Conservation (phyloP, 2,888 invertebrate species). For the Drosophila phalerata region DNA sequence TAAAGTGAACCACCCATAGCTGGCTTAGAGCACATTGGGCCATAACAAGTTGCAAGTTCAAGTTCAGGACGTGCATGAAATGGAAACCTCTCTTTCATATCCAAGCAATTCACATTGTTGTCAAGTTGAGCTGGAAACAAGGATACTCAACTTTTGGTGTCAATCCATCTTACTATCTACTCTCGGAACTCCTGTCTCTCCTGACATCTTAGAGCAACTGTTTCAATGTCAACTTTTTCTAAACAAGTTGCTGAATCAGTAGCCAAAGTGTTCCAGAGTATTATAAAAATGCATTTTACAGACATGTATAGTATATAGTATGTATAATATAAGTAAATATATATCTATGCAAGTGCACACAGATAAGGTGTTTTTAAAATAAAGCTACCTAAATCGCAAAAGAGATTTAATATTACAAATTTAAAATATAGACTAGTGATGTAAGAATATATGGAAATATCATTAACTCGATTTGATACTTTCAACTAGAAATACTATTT, state of each 20-base stretch:
- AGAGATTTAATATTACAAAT: too few species aligned
- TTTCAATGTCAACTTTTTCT: constrained; percentile 5
- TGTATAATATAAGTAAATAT: neutral
- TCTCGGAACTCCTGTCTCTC: neutral
- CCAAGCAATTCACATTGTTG: constrained; percentile 12
- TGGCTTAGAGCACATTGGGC: constrained; percentile 39
- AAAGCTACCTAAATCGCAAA: too few species aligned
- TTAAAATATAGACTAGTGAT: too few species aligned
- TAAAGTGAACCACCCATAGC: constrained; percentile 32
- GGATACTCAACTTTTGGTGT: constrained; percentile 7
- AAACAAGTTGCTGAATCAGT: neutral
- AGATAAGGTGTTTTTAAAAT: too few species aligned
- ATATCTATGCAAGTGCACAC: neutral
- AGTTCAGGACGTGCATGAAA: constrained; percentile 67
- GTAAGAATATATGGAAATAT: too few species aligned
- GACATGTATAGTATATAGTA: too few species aligned
- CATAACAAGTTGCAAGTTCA: constrained; percentile 73
- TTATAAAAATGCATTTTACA: too few species aligned
- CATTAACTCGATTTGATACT: too few species aligned
- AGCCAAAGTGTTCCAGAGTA: neutral
- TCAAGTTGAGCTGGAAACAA: neutral
- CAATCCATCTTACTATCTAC: constrained; percentile 4
- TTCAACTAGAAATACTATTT: too few species aligned
- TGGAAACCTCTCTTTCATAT: constrained; percentile 50
- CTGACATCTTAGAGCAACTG: constrained; percentile 5